Percentiles rank a stretch among this genome's conserved stretches.
Conservation (phyloP, 1,140 invertebrate genomes). For the Holcopasites calliopsidis region DNA sequence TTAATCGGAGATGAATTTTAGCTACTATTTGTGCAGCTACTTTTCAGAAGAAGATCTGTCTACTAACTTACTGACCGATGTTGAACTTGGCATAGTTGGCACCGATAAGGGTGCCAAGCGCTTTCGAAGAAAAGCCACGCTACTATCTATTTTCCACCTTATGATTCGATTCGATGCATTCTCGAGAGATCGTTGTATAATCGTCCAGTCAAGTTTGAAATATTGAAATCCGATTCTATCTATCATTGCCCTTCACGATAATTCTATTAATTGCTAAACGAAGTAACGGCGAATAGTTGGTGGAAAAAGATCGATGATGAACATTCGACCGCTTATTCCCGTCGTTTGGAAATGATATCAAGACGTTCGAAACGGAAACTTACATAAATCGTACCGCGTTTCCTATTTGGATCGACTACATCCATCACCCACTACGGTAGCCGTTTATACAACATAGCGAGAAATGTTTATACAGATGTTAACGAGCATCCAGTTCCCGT, state of each 20-base stretch:
- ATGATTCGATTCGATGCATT: neutral
- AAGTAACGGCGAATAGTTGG: neutral
- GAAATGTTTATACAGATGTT: neutral
- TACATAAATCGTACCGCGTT: neutral
- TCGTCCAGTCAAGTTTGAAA: too few relatives aligned
- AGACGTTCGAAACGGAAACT: neutral
- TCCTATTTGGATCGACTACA: neutral
- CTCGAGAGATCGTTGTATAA: neutral
- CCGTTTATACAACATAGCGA: too few relatives aligned
- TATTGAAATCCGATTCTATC: neutral
- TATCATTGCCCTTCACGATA: neutral
- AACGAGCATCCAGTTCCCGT: conserved; percentile 1
- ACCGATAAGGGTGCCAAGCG: neutral
- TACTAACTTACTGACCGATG: too few relatives aligned
- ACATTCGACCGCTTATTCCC: neutral
- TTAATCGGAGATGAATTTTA: too few relatives aligned
- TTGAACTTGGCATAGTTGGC: conserved; percentile 27
- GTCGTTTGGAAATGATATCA: neutral
- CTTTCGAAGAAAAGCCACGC: conserved; percentile 8
- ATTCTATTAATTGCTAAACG: neutral
- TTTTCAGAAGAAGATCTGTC: too few relatives aligned
- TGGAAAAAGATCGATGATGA: neutral
- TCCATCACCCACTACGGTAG: neutral
- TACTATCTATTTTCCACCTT: neutral
- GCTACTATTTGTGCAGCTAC: too few relatives aligned